Base-by-base conservation (phyloP, 2,797 vertebrate genomes). In the Microchirus variegatus region DNA sequence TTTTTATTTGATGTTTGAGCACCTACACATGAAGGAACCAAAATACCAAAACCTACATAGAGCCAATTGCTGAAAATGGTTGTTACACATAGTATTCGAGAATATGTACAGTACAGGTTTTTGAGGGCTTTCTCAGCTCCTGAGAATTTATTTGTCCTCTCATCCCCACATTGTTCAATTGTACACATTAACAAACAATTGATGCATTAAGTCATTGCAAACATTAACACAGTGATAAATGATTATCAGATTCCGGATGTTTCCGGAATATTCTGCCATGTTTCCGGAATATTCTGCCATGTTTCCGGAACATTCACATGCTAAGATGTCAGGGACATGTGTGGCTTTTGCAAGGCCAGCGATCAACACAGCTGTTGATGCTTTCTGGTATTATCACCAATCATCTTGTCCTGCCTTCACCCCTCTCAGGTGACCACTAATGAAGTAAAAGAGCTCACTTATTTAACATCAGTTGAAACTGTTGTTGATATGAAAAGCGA, bases 271-370 rank as follows among this genome's bases (percentile, higher is more conserved):
- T 60, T 35, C 44, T 40, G n/a, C 18, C 40, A 42, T 38, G 16
- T 63, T 58, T 52, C 45, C 36, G 35, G n/a, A 55, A 52, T 66
- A 59, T 60, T 35, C 44, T 40, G n/a, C 18, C 40, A 42, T 38
- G 16, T 18, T 54, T 54, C 17, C n/a, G 22, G 9, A 52, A 53
- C 47, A 41, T 43, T 53, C 22, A 42, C 11, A 11, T 4, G 10
- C 37, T 38, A 11, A 11, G 31, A 10, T 9, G 14, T 13, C 11
- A 41, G 15, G 14, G 19, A 5, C 19, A 19, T 38, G 43, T 41
- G 14, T 53, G 40, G 38, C 43, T 47, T 69, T 47, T 58, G 22
- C 40, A 47, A 12, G 5, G 10, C 0, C 1, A 16, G 44, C 16
- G 44, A 11, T 36, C 16, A 55, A 8, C 10, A 45, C 13, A 53